These are phyloP conservation scores for Montifringilla adamsi DNA, from an alignment of 2,113 vertebrate genomes.

Conservation along the genomic window DNA sequence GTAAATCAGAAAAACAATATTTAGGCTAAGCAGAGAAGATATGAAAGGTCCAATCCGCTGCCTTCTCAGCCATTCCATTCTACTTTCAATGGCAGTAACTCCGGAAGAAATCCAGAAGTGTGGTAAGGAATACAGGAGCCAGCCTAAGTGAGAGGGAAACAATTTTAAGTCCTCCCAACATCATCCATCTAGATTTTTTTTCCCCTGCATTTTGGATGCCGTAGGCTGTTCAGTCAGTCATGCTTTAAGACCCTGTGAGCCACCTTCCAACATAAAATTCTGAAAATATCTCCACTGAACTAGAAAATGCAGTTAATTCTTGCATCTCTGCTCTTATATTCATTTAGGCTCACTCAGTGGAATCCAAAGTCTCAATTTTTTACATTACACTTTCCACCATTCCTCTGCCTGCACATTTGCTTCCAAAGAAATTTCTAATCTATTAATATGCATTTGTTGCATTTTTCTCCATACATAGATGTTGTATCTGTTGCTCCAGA, in stretches of 20 bases:
- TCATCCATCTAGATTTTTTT: neutral
- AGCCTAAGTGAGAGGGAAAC: neutral
- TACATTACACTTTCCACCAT: neutral
- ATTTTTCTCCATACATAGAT: neutral
- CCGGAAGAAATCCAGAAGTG: neutral
- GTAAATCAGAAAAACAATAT: neutral
- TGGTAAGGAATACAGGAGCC: neutral
- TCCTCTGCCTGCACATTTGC: neutral
- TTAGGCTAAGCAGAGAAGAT: neutral
- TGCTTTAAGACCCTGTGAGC: neutral
- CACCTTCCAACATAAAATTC: neutral
- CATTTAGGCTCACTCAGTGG: neutral
- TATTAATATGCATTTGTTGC: neutral
- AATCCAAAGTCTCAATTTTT: neutral
- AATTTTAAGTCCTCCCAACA: neutral
- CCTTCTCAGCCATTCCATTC: neutral
- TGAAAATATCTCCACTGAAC: neutral
- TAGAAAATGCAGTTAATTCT: slow-evolving; percentile 7
- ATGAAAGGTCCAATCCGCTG: neutral
- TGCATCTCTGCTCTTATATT: neutral
- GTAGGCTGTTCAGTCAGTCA: neutral
- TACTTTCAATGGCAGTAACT: neutral
- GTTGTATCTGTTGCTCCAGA: neutral
- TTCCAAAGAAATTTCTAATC: neutral
- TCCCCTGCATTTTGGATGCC: neutral